phyloP scores from a whole-genome alignment of 1,140 invertebrate species.

The Hormaphis cornu region DNA sequence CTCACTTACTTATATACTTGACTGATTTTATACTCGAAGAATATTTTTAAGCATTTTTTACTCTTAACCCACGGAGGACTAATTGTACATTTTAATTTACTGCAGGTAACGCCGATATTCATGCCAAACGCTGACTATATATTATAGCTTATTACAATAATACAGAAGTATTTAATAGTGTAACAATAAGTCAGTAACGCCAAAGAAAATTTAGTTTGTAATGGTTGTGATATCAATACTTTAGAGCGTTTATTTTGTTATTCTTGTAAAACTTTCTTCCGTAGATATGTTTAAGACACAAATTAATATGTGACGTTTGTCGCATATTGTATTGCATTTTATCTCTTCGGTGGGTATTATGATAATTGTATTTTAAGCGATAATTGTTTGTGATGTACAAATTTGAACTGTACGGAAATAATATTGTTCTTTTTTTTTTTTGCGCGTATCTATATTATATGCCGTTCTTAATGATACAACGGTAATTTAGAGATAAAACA shows the following conservation, averaged over 20 bases:
- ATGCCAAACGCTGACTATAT: neutral
- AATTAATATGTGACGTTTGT: neutral
- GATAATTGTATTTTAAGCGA: no score
- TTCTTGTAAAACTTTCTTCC: slow-evolving; percentile 22
- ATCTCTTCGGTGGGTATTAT: slow-evolving; percentile 5
- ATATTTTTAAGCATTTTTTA: neutral
- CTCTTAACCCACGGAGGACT: neutral
- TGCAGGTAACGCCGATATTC: neutral
- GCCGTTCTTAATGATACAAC: no score
- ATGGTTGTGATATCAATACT: slow-evolving; percentile 7
- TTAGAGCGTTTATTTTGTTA: slow-evolving; percentile 27
- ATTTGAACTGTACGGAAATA: neutral
- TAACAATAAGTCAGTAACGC: slow-evolving; percentile 14
- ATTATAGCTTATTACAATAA: slow-evolving; percentile 1
- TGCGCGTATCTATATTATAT: no score
- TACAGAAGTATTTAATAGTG: neutral
- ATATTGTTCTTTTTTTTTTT: no score
- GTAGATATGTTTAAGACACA: neutral
- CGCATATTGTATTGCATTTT: neutral
- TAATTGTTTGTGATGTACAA: slow-evolving; percentile 6
- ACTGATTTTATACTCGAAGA: slow-evolving; percentile 8
- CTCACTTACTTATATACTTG: no score
- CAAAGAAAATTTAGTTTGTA: slow-evolving; percentile 20
- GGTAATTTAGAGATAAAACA: no score
- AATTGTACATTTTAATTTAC: neutral